Base-by-base conservation (phyloP, 2,888 invertebrate genomes). In the Tinea trinotella region DNA sequence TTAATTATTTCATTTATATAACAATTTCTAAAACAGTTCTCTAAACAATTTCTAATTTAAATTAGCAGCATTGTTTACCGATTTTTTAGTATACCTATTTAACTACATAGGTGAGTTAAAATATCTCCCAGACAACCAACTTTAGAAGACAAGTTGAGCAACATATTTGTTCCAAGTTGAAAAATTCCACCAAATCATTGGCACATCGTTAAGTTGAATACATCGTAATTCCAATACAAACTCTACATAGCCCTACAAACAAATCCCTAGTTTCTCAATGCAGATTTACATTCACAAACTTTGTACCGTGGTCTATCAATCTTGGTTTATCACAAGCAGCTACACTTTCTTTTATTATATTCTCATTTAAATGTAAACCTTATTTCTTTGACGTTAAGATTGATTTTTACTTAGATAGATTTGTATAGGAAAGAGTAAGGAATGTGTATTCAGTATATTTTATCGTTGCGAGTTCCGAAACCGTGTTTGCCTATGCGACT, bases 211-310 rank as follows among this genome's bases (percentile, higher is more conserved):
- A 7, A 7, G 30, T 30, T 30, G 30, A 30, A 30, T 22, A 22
- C 7, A 22, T 22, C 3, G 22, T 22, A 3, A 22, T 30, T 30
- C 30, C 7, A 2, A 7, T 30, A 30, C 30, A 30, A 22, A 22
- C n/a, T 30, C 30, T 4, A 30, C 30, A 30, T 30, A 7, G 30
- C 30, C 30, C 30, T 40, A 17, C 17, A 40, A 40, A 40, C 40
- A 40, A 40, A 40, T 40, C 17, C 46, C 19, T n/a, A n/a, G 46
- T 18, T 46, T 46, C 46, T 46, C 46, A 19, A 46, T 46, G 17
- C 46, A 46, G 46, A 46, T 46, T 46, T 46, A 46, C 19, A 46
- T 46, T 46, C 46, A 46, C 46, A 46, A 46, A 46, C 46, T 46
- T 46, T 46, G 46, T 46, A 19, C 17, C 46, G 46, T 19, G 46